These are phyloP conservation scores for Eudemis profundana DNA, from an alignment of 2,888 invertebrate species.

Conservation along the genomic window DNA sequence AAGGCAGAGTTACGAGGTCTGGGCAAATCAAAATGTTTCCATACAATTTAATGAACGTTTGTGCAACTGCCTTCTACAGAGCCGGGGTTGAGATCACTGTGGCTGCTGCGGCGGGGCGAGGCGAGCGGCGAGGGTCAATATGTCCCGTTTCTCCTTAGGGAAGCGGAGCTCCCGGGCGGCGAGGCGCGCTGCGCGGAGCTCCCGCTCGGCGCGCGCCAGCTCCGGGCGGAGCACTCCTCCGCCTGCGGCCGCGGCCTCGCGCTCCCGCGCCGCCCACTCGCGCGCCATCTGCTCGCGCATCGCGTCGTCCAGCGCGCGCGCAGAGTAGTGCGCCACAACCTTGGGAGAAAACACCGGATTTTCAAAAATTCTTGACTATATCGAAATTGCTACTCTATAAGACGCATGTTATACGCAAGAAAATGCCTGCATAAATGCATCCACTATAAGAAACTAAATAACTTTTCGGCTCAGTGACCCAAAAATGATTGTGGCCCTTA, in stretches of 20 bases:
- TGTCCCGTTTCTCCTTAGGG: slow-evolving; percentile 98
- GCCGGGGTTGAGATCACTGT: slow-evolving; percentile 73
- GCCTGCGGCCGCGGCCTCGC: slow-evolving; percentile 65
- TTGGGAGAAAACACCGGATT: slow-evolving; percentile 6
- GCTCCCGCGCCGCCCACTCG: slow-evolving; percentile 94
- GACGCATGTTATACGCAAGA: too few species aligned
- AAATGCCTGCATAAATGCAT: too few species aligned
- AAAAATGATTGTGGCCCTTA: too few species aligned
- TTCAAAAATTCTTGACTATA: too few species aligned
- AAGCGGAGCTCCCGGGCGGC: slow-evolving; percentile 96
- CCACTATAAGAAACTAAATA: too few species aligned
- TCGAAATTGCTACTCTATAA: too few species aligned
- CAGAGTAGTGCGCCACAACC: slow-evolving; percentile 95
- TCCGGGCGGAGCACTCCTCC: slow-evolving; percentile 91
- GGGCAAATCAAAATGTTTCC: too few species aligned
- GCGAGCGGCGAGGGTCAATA: slow-evolving; percentile 96
- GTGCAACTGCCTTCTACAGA: slow-evolving; percentile 51
- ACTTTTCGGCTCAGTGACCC: too few species aligned
- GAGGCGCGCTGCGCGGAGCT: slow-evolving; percentile 92
- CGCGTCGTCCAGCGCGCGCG: slow-evolving; percentile 96
- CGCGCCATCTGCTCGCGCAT: slow-evolving; percentile 98
- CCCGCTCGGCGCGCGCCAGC: slow-evolving; percentile 93
- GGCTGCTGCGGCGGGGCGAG: slow-evolving; percentile 83
- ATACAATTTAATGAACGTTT: not conserved
- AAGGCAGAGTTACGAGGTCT: too few species aligned